Base-by-base conservation (phyloP, 2,113 vertebrate species). In the Takifugu flavidus region DNA sequence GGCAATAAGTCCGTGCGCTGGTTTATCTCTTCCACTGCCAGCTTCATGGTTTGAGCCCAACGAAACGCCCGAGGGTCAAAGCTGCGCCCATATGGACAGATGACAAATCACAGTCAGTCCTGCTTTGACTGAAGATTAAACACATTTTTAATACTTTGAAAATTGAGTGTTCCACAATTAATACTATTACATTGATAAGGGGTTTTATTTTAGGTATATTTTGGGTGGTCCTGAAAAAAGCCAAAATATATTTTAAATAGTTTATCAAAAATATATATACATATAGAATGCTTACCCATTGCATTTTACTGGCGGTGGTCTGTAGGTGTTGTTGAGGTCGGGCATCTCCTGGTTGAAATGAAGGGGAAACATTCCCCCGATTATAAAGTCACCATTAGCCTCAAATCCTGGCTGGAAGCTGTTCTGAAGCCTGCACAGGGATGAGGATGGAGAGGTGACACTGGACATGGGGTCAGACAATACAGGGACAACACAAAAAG, bases 21-120 rank as follows among this genome's bases (percentile, higher is more conserved):
- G 77, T 92, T 92, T 34, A 92, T 90, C 78, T 92, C 90, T 44
- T 90, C 86, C 72, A 91, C 85, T 26, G 91, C 82, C 79, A 91
- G 91, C 27, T 89, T 90, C 91, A 92, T 91, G 20, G 86, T 72
- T 67, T 90, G 89, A 1, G 84, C 88, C 90, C 89, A 91, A 11
- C 89, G 83, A 59, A 90, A 91, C 52, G 85, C 88, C 61, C 88
- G 79, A 15, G 90, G 61, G 54, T 92, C 90, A 79, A 91, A 89
- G 56, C 91, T 92, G 51, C 26, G 29, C 10, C 13, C 45, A 46
- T 14, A n/a, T 6, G 31, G 31, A 34, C 31, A 34, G 31, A 34
- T 34, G 31, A 34, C 8, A 34, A 2, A 46, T 46, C 3, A 13
- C 5, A 46, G 13, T 14, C 13, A 46, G 4, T 14, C 10, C 14